Base-by-base conservation (phyloP, 2,797 vertebrate genomes). In the Fistularia commersonii region DNA sequence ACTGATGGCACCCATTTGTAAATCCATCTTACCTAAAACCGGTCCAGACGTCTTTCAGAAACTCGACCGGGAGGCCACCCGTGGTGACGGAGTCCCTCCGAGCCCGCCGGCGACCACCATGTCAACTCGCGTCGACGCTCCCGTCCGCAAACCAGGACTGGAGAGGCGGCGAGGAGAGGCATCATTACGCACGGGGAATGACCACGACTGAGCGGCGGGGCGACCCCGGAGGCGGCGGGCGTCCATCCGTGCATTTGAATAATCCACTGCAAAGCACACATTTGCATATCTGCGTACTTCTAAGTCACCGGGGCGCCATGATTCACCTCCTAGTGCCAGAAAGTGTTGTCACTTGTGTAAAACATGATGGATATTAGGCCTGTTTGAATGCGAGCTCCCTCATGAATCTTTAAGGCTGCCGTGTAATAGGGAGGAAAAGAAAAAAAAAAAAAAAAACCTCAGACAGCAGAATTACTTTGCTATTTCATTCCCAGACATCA, bases 261-360 rank as follows among this genome's bases (percentile, higher is more conserved):
- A 84, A 86, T 85, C 80, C 77, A 66, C 74, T 57, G 72, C 75
- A 65, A 63, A 62, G 69, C 75, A 49, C 43, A 46, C 70, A 88
- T 88, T 85, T 84, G 77, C 83, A 85, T 88, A 74, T 82, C 42
- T 15, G 55, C 67, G 72, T 75, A 72, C 68, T 80, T 84, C 67
- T 58, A 67, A 71, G 69, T 69, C 79, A 66, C 83, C 33, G 61
- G 81, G 81, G 81, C 70, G 51, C 67, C 10, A 62, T 85, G 82
- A 86, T 66, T 87, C 83, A 86, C 78, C 66, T 60, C 61, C 61
- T 37, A 45, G 48, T 60, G 69, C 72, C 72, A 54, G 54, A 46
- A 69, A 56, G 63, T 55, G 66, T 64, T 78, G 76, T 48, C 65
- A 48, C 64, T 54, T 10, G 69, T 54, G 65, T 48, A 58, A 80